Conservation (phyloP, 2,888 invertebrate species). For the Noctua janthe region DNA sequence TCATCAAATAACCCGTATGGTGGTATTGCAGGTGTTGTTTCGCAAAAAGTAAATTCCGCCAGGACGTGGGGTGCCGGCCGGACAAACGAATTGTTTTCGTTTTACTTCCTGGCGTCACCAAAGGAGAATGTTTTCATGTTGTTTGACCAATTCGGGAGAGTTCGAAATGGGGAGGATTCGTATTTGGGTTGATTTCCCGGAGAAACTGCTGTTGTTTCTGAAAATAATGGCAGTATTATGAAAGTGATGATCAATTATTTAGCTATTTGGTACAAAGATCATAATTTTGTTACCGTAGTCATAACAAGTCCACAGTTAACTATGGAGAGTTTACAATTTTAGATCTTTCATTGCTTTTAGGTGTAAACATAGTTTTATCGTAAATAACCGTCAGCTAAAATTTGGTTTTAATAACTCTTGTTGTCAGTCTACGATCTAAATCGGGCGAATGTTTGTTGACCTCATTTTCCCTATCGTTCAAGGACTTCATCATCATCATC, state of each 20-base stretch:
- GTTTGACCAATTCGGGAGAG: slow-evolving; percentile 26
- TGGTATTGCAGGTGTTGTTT: slow-evolving; percentile 55
- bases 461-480: neutral
- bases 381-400: neutral
- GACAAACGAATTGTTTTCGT: slow-evolving; percentile 55
- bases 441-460: neutral
- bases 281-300: neutral
- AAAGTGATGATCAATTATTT: neutral
- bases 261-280: neutral
- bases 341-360: neutral
- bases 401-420: neutral
- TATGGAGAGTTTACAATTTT: neutral
- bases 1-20: slow-evolving; percentile 57
- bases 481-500: neutral
- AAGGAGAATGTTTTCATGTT: slow-evolving; percentile 40
- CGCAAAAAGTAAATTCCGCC: slow-evolving; percentile 52
- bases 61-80: slow-evolving; percentile 35
- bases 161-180: slow-evolving; percentile 1
- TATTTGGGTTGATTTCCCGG: slow-evolving; percentile 14
- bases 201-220: neutral
- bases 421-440: neutral
- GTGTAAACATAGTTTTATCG: neutral
- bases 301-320: neutral
- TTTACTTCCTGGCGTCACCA: slow-evolving; percentile 40
- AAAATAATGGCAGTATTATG: neutral